These are phyloP conservation scores for Melanotaenia trifasciata DNA, from an alignment of 2,797 vertebrate genomes.

Conservation along the genomic window DNA sequence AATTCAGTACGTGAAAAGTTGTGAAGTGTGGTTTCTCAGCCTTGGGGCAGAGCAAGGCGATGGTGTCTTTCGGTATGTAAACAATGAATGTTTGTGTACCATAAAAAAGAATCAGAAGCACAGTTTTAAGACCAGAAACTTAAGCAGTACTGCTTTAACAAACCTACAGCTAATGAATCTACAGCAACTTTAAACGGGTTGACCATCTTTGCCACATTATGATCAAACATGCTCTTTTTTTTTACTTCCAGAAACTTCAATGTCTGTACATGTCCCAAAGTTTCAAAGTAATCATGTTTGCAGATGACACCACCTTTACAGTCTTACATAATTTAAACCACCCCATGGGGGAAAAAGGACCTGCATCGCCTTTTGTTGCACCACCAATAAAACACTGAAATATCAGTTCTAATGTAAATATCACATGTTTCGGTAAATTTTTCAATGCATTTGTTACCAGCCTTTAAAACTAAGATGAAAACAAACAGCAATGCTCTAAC, in stretches of 20 bases:
- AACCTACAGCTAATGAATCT: too few species aligned
- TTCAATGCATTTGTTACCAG: neutral
- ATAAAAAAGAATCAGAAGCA: too few species aligned
- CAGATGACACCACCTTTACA: constrained; percentile 23
- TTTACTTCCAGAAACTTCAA: neutral
- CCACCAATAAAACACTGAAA: neutral
- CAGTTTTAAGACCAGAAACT: too few species aligned
- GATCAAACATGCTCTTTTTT: neutral
- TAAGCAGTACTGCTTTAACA: too few species aligned
- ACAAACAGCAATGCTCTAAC: neutral
- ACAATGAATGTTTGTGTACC: too few species aligned
- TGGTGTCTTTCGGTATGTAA: too few species aligned
- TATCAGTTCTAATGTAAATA: neutral
- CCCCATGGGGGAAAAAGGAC: neutral
- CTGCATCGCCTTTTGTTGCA: neutral
- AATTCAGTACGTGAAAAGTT: too few species aligned
- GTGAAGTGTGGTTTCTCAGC: too few species aligned
- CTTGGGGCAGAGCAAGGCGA: too few species aligned
- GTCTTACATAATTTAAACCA: neutral
- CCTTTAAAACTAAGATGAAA: neutral
- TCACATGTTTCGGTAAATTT: neutral
- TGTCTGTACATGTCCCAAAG: neutral
- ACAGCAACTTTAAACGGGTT: neutral
- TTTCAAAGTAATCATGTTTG: constrained; percentile 20
- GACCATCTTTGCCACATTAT: neutral